Evolutionary conservation across 1,140 invertebrate genomes (phyloP), one percentile per base, ranked within the genome.

Genomic region (Anastatus disparis): DNA sequence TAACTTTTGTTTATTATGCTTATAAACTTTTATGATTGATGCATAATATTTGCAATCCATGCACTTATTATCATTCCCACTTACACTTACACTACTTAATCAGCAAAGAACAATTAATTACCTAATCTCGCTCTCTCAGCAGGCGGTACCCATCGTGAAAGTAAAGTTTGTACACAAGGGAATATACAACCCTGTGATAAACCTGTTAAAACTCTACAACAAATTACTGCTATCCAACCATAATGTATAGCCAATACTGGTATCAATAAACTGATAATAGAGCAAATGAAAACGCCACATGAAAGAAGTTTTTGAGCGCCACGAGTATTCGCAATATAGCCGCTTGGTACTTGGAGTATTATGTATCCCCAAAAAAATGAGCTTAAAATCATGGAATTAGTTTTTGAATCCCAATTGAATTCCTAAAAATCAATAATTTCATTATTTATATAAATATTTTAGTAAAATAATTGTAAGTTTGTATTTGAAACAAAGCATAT

Each of bases 251-350:
- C 52, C 26, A 66, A 7, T n/a, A 20, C 2, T 0, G 62, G 62
- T 38, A 65, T 65, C 20, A 65, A 26, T 9, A 53, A 26, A 24
- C 40, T 52, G 1, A 65, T 15, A 2, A 65, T 8, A 24, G 46
- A 52, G 22, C 31, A 52, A 10, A 65, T 2, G 6, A 65, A 52
- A 6, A 65, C n/a, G 26, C 62, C 62, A 12, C 48, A 38, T 6
- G 46, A 65, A 8, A 65, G 35, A 2, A 65, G 46, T 20, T 65
- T 65, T n/a, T 65, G 89, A 0, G 88, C 64, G 9, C 50, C 40
- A 3, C 52, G 40, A 4, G 64, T 56, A 13, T 29, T 56, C 35
- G 64, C 64, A 3, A 66, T 42, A 17, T 66, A 66, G n/a, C 50
- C 64, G 26, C 64, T 44, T 0, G 64, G 64, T 6, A 66, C 26